These are phyloP conservation scores for Myotis daubentonii DNA, from an alignment of 2,797 vertebrate genomes.

Conservation along the genomic window DNA sequence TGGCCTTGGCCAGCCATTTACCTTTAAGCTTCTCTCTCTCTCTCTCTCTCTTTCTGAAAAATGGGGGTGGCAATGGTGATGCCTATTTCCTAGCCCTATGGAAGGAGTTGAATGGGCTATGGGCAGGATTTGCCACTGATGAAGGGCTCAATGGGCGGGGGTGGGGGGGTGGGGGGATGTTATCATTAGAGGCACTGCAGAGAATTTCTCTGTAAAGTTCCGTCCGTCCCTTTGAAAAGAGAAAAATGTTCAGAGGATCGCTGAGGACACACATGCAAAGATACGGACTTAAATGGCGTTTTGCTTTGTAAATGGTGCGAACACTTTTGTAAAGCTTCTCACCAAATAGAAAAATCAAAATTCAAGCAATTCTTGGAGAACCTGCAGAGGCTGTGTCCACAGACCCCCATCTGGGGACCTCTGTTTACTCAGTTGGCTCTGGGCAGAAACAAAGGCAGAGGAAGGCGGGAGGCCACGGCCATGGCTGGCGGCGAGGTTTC, in stretches of 20 bases:
- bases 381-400: neutral
- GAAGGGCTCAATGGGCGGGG: neutral
- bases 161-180: neutral
- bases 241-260: neutral
- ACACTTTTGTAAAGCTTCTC: neutral
- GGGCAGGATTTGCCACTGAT: neutral
- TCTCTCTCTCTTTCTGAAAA: too few species aligned
- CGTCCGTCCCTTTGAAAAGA: neutral
- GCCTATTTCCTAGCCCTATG: neutral
- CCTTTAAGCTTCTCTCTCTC: neutral
- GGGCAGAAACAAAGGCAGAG: neutral
- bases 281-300: neutral
- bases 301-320: neutral
- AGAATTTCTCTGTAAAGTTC: neutral
- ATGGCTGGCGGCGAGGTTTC: neutral
- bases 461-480: neutral
- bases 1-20: neutral
- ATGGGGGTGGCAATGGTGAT: neutral
- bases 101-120: neutral
- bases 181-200: neutral
- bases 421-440: neutral
- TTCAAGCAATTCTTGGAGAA: constrained; percentile 2
- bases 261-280: neutral
- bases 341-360: neutral
- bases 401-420: neutral